phyloP scores from a whole-genome alignment of 2,888 invertebrate genomes.

The Cephus pulcher region DNA sequence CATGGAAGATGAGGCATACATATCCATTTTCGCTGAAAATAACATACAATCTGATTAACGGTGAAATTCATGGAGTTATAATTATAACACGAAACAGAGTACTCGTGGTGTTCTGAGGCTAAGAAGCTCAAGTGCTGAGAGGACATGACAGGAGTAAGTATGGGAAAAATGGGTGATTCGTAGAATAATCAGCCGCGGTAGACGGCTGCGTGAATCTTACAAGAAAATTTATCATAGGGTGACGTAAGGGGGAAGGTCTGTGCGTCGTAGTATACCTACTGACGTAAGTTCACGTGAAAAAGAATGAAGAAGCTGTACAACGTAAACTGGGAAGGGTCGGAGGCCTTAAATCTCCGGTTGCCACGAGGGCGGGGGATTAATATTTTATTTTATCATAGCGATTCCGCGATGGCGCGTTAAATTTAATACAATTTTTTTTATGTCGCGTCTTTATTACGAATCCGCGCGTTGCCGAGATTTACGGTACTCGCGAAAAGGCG shows the following conservation, averaged over 20 bases:
- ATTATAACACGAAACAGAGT: neutral
- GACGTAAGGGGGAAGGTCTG: neutral
- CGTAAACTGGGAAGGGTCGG: conserved; percentile 2
- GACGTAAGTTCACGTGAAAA: neutral
- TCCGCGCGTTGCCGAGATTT: conserved; percentile 41
- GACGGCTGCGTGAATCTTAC: neutral
- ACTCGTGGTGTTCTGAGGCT: neutral
- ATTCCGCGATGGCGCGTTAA: conserved; percentile 46
- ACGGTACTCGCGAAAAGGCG: conserved; percentile 31
- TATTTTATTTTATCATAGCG: conserved; percentile 57
- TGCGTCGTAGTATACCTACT: neutral
- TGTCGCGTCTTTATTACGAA: conserved; percentile 45
- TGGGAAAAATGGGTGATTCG: neutral
- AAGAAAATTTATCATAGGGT: neutral
- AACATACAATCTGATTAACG: neutral
- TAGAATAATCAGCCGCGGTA: neutral
- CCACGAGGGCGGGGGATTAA: conserved; percentile 46
- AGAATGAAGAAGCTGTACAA: neutral
- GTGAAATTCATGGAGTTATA: neutral
- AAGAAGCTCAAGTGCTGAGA: neutral
- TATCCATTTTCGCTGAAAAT: conserved; percentile 80
- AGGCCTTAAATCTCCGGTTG: conserved; percentile 46
- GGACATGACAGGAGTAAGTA: neutral
- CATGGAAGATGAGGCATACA: conserved; percentile 80
- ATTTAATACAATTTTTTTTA: conserved; percentile 53